A percentile compares a stretch with the other conserved stretches of the same genome.
Evolutionary conservation across 2,113 vertebrate species (phyloP).

Genomic region (Pterocles burchelli): DNA sequence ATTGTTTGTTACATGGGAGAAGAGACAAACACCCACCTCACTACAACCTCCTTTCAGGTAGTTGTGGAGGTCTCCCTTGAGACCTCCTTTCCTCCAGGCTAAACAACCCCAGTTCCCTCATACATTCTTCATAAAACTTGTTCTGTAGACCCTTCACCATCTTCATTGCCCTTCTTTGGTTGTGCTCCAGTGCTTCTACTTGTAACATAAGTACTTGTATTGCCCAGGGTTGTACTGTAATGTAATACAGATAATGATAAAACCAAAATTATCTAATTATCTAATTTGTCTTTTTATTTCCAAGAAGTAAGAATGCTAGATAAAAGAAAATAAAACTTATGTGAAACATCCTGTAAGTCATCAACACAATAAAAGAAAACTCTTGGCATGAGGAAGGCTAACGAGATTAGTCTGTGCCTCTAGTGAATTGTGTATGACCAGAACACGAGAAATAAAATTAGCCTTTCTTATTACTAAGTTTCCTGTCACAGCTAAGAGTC

Average conservation of each 20-base stretch:
- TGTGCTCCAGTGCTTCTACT: too few species aligned
- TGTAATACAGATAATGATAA: not conserved
- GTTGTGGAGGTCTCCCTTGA: too few species aligned
- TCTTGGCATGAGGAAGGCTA: not conserved
- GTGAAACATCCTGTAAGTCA: not conserved
- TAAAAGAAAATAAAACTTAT: not conserved
- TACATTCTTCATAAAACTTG: too few species aligned
- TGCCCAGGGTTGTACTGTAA: not conserved
- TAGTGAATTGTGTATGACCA: not conserved
- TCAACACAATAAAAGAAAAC: not conserved
- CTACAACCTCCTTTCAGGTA: too few species aligned
- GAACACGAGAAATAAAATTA: conserved; percentile 7
- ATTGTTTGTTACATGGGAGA: too few species aligned
- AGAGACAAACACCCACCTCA: too few species aligned
- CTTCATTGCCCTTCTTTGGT: too few species aligned
- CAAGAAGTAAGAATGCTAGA: not conserved
- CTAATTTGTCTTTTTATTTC: conserved; percentile 51
- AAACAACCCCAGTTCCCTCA: too few species aligned
- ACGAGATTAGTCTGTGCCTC: not conserved
- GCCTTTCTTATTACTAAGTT: not conserved
- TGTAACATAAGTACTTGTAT: not conserved
- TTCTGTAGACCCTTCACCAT: too few species aligned
- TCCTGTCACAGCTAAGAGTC: not conserved
- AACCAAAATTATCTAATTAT: conserved; percentile 11
- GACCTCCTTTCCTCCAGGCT: too few species aligned